Conservation (phyloP, 2,797 vertebrate species). For the Psittacula derbiana region DNA sequence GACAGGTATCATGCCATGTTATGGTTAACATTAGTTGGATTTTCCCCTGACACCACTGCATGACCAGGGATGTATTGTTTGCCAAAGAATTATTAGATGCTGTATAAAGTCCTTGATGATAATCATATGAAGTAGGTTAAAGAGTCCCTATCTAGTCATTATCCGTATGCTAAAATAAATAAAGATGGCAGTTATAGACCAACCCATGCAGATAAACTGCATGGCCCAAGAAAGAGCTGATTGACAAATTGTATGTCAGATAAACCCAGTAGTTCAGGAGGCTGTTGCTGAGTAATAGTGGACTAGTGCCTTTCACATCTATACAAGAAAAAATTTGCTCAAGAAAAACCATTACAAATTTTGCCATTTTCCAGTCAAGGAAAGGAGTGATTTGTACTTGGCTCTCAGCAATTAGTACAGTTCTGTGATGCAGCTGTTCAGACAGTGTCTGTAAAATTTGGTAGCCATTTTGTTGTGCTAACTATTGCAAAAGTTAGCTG, state of each 20-base stretch:
- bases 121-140: background rate
- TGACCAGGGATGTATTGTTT: slow-evolving; percentile 19
- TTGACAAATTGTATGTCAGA: background rate
- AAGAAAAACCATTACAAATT: background rate
- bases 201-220: background rate
- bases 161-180: background rate
- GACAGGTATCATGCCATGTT: background rate
- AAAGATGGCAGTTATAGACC: background rate
- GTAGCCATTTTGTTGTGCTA: background rate
- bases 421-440: background rate
- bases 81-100: slow-evolving; percentile 47
- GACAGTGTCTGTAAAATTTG: background rate
- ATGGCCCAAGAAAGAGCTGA: background rate
- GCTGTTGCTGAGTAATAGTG: background rate
- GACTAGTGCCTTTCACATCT: slow-evolving; percentile 48
- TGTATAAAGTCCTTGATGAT: background rate
- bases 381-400: background rate
- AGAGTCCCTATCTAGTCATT: background rate
- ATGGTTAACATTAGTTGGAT: background rate
- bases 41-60: background rate
- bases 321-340: background rate
- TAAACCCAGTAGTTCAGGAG: background rate
- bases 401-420: background rate
- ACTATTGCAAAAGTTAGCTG: slow-evolving; percentile 4
- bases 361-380: background rate